Evolutionary conservation across 2,888 invertebrate genomes (phyloP), one percentile per base, ranked within the genome.

Genomic region (Rotaria sp.): DNA sequence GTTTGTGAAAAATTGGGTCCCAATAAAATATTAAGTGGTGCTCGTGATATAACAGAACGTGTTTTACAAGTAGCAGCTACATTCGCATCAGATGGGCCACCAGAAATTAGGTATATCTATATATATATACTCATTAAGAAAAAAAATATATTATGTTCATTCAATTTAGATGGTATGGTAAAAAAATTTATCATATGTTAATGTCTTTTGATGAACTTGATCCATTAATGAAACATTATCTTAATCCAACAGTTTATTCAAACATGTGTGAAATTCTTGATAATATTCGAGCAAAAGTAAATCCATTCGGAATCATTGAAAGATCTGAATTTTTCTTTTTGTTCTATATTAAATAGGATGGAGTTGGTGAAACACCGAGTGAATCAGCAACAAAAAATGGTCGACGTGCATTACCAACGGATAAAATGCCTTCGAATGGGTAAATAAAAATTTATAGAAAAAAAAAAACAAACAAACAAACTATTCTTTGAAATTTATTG

Each of bases 241-340:
- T 96, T 24, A 89, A 94, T 95, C 67, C 94, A 26, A 94, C 94
- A 88, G 94, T 94, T 15, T 93, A 95, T 89, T 93, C 95, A 88
- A 94, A 95, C 89, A 94, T 96, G 87, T 94, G 95, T 89, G 96
- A 96, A 90, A 94, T 94, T 86, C 92, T 96, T 84, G 92, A 92
- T 85, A 90, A 89, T 38, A 94, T 95, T 91, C 95, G 94, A 92
- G 87, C 88, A 24, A 91, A 91, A 90, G 91, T 90, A 67, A 24
- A 85, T 10, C 10, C 18, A 18, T 18, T 50, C n/a, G n/a, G n/a
- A n/a, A n/a, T n/a, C n/a, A n/a, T 15, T 50, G 18, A 18, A 50
- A 50, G 50, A 50, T 13, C 8, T 45, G 13, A 45, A 45, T 45
- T 45, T 3, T 45, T 45, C 50, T 10, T 1, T 26, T n/a, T 1